These are phyloP conservation scores for Sicus ferrugineus DNA, from an alignment of 2,888 invertebrate genomes.

Conservation along the genomic window DNA sequence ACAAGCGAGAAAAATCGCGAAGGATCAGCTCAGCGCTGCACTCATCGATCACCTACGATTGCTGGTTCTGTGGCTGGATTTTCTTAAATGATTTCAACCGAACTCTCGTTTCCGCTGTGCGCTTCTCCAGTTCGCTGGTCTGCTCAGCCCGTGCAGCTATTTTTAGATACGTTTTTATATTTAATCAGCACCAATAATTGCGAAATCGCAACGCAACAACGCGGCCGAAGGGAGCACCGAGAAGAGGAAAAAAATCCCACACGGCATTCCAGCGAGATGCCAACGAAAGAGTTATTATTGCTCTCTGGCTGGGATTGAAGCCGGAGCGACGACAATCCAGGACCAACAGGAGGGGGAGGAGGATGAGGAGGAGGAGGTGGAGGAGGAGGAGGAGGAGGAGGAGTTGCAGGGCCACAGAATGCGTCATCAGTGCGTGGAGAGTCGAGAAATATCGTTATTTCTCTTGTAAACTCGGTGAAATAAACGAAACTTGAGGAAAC, in stretches of 20 bases:
- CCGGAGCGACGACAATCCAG: conserved; percentile 38
- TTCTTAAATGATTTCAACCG: background rate
- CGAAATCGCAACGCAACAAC: background rate
- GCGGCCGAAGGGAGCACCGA: background rate
- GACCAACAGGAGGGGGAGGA: conserved; percentile 1
- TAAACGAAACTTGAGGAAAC: too few species aligned
- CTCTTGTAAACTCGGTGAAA: too few species aligned
- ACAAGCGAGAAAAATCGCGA: background rate
- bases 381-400: background rate
- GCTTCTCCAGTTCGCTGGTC: too few species aligned
- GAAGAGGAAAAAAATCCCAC: background rate
- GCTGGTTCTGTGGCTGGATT: background rate
- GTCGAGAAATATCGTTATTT: too few species aligned
- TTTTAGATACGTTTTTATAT: background rate
- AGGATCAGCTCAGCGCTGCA: background rate
- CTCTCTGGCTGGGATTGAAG: background rate
- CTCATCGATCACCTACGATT: background rate
- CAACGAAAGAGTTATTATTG: background rate
- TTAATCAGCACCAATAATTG: conserved; percentile 2
- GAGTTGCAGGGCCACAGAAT: background rate
- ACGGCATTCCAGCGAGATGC: background rate
- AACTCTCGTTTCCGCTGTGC: background rate
- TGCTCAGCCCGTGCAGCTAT: background rate
- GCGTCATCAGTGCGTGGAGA: background rate
- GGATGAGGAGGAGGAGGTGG: background rate